phyloP scores from a whole-genome alignment of 2,797 vertebrate species.

The Limosa lapponica region DNA sequence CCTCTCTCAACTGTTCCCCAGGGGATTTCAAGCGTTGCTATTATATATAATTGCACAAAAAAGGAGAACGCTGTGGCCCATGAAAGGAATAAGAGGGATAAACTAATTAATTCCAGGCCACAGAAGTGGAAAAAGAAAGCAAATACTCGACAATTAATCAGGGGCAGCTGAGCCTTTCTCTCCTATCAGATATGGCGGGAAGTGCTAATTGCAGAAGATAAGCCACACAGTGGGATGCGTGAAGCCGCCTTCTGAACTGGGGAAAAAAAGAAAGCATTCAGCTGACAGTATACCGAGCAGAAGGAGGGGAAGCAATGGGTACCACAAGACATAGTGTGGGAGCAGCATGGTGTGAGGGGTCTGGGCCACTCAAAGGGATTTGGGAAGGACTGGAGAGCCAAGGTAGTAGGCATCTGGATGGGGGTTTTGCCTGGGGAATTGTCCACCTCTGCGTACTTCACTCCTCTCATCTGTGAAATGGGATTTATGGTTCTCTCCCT shows the following conservation, averaged over 20 bases:
- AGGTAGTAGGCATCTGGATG: not conserved
- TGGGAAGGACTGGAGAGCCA: not conserved
- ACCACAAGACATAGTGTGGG: rapidly evolving
- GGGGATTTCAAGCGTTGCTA: constrained; percentile 24
- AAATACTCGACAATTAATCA: constrained; percentile 71
- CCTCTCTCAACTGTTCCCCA: constrained; percentile 37
- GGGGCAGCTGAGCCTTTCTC: constrained; percentile 52
- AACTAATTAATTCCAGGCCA: constrained; percentile 75
- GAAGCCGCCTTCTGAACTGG: constrained; percentile 40
- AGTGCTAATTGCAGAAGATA: constrained; percentile 72
- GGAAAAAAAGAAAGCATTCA: constrained; percentile 3
- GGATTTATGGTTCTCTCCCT: not conserved
- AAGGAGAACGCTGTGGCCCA: constrained; percentile 35
- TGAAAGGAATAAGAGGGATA: constrained; percentile 65
- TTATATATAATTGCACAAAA: constrained; percentile 57
- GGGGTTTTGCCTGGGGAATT: not conserved
- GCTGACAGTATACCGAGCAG: not conserved
- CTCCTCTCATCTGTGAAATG: not conserved
- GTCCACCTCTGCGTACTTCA: not conserved
- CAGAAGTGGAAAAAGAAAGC: constrained; percentile 73
- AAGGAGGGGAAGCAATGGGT: not conserved
- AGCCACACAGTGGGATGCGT: constrained; percentile 24
- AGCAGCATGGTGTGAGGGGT: not conserved
- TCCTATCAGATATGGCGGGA: constrained; percentile 56
- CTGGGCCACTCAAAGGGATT: not conserved